Evolutionary conservation across 2,797 vertebrate genomes (phyloP).

Genomic region (Myiotriccus ornatus): DNA sequence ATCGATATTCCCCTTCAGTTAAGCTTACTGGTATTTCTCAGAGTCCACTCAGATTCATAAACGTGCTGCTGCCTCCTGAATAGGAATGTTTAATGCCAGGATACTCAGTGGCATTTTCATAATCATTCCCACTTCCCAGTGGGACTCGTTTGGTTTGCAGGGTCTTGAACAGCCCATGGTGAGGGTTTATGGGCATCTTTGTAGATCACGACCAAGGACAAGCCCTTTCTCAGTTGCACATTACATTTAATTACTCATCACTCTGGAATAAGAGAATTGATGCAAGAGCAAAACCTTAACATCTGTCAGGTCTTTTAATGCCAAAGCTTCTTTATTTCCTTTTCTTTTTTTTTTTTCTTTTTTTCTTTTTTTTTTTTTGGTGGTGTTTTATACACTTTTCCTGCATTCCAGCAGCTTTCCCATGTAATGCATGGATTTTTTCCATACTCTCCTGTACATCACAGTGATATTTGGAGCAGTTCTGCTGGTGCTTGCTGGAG

Average conservation of each 20-base stretch:
- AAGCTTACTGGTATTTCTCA: neutral
- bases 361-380: neutral
- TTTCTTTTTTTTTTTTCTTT: neutral
- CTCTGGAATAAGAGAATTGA: neutral
- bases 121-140: rapidly evolving
- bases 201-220: rapidly evolving
- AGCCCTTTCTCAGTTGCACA: neutral
- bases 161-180: neutral
- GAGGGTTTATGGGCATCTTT: neutral
- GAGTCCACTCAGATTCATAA: neutral
- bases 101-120: rapidly evolving
- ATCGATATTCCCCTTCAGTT: neutral
- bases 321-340: neutral
- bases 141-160: neutral
- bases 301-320: neutral
- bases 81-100: too few species aligned
- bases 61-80: neutral
- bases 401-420: neutral
- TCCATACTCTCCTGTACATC: neutral
- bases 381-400: neutral
- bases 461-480: neutral
- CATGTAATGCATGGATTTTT: neutral
- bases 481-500: neutral
- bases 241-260: neutral
- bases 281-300: neutral